phyloP scores from a whole-genome alignment of 2,113 vertebrate genomes.

The Xenopus borealis region DNA sequence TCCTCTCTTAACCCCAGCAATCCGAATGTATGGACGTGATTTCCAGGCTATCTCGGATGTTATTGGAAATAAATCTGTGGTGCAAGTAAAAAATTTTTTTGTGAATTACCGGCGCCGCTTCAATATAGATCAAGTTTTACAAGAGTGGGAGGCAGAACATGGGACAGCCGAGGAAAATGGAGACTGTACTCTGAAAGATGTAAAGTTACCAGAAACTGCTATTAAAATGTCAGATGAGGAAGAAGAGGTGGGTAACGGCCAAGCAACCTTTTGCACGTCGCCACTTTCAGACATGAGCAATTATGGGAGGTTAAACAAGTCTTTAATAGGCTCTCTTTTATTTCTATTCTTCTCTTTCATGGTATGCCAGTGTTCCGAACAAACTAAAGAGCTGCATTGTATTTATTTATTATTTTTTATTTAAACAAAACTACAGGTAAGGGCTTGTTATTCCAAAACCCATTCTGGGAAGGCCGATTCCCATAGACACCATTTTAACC shows the following conservation, averaged over 20 bases:
- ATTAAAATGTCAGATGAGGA: slow-evolving; percentile 73
- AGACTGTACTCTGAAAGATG: slow-evolving; percentile 73
- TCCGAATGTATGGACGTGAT: slow-evolving; percentile 92
- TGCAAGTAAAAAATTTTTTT: slow-evolving; percentile 97
- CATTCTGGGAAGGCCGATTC: too few relatives aligned
- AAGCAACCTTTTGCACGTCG: not conserved
- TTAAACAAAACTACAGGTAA: too few relatives aligned
- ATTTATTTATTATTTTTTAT: too few relatives aligned
- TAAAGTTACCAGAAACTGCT: slow-evolving; percentile 72
- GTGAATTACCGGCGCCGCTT: slow-evolving; percentile 95
- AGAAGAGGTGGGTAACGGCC: slow-evolving; percentile 67
- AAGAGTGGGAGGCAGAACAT: slow-evolving; percentile 95
- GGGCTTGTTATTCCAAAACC: too few relatives aligned
- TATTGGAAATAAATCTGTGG: slow-evolving; percentile 95
- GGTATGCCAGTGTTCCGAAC: too few relatives aligned
- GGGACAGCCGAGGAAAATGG: slow-evolving; percentile 76
- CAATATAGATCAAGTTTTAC: slow-evolving; percentile 94
- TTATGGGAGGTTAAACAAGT: too few relatives aligned
- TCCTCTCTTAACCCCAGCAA: slow-evolving; percentile 68
- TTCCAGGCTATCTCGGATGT: slow-evolving; percentile 97
- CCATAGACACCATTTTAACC: too few relatives aligned
- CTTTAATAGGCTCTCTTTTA: too few relatives aligned
- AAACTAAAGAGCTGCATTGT: too few relatives aligned
- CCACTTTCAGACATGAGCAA: too few relatives aligned
- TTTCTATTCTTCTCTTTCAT: too few relatives aligned